Evolutionary conservation across 2,113 vertebrate species (phyloP).

Genomic region (Platysteira castanea): DNA sequence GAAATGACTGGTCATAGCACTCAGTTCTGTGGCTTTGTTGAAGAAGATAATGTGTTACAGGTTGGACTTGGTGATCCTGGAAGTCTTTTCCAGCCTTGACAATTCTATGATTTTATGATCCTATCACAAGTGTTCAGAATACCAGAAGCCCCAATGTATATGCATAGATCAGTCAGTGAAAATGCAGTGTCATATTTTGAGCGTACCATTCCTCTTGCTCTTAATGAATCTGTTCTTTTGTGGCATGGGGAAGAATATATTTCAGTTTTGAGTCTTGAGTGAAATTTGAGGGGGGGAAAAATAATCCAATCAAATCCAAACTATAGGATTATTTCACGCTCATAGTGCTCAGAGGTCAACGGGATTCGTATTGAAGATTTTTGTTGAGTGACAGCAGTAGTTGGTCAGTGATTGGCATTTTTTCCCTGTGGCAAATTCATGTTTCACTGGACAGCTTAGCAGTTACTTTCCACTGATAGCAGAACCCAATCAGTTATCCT

Average conservation of each 20-base stretch:
- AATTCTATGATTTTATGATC: not conserved
- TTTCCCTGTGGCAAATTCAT: not conserved
- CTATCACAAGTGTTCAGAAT: not conserved
- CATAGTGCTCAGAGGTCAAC: not conserved
- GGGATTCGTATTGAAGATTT: not conserved
- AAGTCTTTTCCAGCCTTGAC: not conserved
- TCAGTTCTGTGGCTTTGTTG: not conserved
- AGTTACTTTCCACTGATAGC: not conserved
- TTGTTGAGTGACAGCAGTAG: not conserved
- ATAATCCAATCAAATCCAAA: not conserved
- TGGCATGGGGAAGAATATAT: not conserved
- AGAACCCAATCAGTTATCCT: not conserved
- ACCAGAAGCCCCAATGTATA: fast-evolving
- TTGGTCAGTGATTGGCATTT: not conserved
- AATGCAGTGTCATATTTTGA: not conserved
- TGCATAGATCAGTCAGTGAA: not conserved
- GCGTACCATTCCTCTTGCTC: not conserved
- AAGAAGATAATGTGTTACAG: not conserved
- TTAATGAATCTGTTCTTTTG: not conserved
- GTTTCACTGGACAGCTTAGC: not conserved
- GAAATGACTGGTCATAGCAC: not conserved
- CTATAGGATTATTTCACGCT: not conserved
- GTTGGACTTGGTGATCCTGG: too few relatives aligned
- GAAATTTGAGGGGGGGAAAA: not conserved
- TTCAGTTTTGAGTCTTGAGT: not conserved